Percentiles rank a stretch among this genome's conserved stretches.
phyloP scores from a whole-genome alignment of 2,113 vertebrate genomes.

The Corynorhinus townsendii region DNA sequence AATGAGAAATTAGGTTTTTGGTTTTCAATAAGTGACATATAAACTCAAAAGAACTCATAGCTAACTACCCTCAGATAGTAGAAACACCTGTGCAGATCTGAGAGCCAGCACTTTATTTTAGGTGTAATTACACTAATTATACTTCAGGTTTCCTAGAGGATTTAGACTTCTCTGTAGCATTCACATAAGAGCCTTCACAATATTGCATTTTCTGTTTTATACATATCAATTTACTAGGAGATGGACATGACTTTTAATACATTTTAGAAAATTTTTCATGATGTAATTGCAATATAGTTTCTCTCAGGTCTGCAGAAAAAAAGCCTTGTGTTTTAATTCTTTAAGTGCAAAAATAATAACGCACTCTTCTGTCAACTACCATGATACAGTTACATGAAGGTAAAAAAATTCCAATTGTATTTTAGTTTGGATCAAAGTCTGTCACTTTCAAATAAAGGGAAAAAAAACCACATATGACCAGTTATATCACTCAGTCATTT shows the following conservation, averaged over 20 bases:
- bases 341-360: background rate
- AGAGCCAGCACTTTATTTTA: background rate
- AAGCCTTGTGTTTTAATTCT: background rate
- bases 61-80: background rate
- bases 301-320: background rate
- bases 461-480: background rate
- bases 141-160: background rate
- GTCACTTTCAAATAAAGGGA: conserved; percentile 1
- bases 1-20: conserved; percentile 26
- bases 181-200: background rate
- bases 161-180: background rate
- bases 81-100: background rate
- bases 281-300: background rate
- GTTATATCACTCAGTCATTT: background rate
- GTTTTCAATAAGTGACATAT: conserved; percentile 17
- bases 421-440: background rate
- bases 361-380: background rate
- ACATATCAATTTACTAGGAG: background rate
- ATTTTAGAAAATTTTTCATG: conserved; percentile 19
- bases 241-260: background rate
- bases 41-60: background rate
- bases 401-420: background rate
- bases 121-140: background rate
- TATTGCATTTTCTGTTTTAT: background rate
- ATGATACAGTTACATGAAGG: background rate